These are phyloP conservation scores for Molothrus ater DNA, from an alignment of 2,797 vertebrate genomes.

Conservation along the genomic window DNA sequence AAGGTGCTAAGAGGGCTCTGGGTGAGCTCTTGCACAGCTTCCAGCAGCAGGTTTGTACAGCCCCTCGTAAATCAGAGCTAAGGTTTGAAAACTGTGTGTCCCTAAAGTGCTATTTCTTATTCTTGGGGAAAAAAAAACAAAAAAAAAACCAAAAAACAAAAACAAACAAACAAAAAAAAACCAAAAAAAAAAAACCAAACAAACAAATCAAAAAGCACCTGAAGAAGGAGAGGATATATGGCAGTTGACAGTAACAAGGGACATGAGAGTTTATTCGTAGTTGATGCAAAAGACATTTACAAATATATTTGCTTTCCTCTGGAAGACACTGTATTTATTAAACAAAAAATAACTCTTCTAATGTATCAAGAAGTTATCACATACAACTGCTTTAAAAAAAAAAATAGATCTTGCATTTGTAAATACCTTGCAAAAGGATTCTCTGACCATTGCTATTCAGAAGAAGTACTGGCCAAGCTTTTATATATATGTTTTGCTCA, in stretches of 20 bases:
- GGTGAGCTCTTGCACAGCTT: background rate
- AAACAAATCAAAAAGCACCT: background rate
- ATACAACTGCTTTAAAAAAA: background rate
- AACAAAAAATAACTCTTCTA: background rate
- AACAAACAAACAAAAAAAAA: too few species aligned
- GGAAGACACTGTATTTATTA: background rate
- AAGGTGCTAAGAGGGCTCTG: background rate
- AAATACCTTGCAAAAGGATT: background rate
- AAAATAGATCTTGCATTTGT: background rate
- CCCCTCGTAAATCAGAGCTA: background rate
- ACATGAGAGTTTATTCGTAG: background rate
- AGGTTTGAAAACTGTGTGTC: background rate
- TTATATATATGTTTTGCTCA: background rate
- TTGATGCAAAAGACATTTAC: background rate
- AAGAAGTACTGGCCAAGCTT: background rate
- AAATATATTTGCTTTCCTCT: background rate
- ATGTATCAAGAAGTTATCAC: background rate
- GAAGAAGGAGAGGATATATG: background rate
- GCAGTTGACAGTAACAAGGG: background rate
- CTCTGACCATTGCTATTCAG: background rate
- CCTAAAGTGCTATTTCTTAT: background rate
- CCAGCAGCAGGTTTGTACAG: background rate
- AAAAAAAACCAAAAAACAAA: too few species aligned
- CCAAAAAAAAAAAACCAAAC: too few species aligned
- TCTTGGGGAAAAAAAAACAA: rapidly evolving